Evolutionary conservation across 1,140 invertebrate genomes (phyloP).

Genomic region (Pectinophora gossypiella): DNA sequence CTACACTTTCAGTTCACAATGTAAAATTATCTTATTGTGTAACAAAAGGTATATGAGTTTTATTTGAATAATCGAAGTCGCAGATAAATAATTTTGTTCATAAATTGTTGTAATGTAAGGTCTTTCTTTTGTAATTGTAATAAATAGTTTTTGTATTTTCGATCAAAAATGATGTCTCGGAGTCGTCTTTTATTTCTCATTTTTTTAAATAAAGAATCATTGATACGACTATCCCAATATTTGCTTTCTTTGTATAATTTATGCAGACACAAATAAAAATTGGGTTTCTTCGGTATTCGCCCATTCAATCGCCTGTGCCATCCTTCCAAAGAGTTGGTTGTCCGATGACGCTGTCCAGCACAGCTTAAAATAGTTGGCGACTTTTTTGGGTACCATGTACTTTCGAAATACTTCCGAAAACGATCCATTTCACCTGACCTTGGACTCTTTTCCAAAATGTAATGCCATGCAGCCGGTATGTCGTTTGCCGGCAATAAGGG

Average conservation of each 20-base stretch:
- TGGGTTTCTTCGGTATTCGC: not conserved
- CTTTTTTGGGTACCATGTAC: not conserved
- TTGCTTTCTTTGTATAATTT: conserved; percentile 4
- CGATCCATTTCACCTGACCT: not conserved
- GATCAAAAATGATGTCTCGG: not conserved
- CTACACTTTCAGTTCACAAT: too few relatives aligned
- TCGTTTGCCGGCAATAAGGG: not conserved
- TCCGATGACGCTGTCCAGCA: not conserved
- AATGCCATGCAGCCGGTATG: not conserved
- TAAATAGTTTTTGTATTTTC: not conserved
- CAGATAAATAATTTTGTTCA: not conserved
- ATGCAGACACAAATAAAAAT: not conserved
- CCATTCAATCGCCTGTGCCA: not conserved
- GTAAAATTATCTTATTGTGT: too few relatives aligned
- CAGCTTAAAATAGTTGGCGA: not conserved
- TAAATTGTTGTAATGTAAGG: not conserved
- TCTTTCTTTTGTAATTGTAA: not conserved
- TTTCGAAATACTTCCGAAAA: not conserved
- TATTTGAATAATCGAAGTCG: too few relatives aligned
- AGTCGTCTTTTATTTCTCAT: not conserved
- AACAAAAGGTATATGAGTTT: too few relatives aligned
- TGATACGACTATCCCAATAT: not conserved
- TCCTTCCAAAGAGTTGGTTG: not conserved
- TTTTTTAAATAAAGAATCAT: not conserved
- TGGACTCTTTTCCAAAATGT: not conserved